These are phyloP conservation scores for Spongilla lacustris DNA, from an alignment of 37 sponge, comb jelly and placozoan genomes.

Conservation along the genomic window DNA sequence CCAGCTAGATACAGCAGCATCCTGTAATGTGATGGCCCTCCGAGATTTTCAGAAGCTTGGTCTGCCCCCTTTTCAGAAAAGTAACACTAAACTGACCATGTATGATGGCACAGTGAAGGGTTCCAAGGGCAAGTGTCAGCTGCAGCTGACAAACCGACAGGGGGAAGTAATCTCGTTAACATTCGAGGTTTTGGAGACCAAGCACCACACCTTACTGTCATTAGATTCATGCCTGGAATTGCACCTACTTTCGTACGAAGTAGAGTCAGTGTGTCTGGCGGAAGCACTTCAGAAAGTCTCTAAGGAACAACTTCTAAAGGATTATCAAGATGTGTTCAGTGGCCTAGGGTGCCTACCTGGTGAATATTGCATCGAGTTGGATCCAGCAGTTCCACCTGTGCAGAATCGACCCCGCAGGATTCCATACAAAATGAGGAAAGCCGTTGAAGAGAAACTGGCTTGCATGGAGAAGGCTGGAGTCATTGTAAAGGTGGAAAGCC, in stretches of 20 bases:
- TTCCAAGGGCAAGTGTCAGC: too few relatives aligned
- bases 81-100: too few relatives aligned
- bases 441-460: slow-evolving; percentile 10
- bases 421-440: neutral
- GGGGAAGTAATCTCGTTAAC: neutral
- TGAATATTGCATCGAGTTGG: slow-evolving; percentile 15
- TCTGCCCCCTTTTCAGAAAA: too few relatives aligned
- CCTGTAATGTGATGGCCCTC: too few relatives aligned
- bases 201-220: neutral
- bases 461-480: slow-evolving; percentile 8
- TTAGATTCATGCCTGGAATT: neutral
- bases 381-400: slow-evolving; percentile 10
- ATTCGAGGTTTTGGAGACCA: neutral
- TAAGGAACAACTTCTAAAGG: neutral
- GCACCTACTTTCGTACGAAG: neutral
- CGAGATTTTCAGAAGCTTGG: too few relatives aligned
- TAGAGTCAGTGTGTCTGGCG: neutral
- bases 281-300: neutral
- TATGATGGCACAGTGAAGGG: too few relatives aligned
- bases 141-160: too few relatives aligned
- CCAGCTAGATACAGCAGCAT: too few relatives aligned
- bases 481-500: slow-evolving; percentile 23
- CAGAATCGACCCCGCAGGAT: slow-evolving; percentile 18
- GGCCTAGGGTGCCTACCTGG: slow-evolving; percentile 13
- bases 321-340: slow-evolving; percentile 13